Evolutionary conservation across 2,888 invertebrate species (phyloP), one percentile per base, ranked within the genome.

Genomic region (Agrochola lychnidis): DNA sequence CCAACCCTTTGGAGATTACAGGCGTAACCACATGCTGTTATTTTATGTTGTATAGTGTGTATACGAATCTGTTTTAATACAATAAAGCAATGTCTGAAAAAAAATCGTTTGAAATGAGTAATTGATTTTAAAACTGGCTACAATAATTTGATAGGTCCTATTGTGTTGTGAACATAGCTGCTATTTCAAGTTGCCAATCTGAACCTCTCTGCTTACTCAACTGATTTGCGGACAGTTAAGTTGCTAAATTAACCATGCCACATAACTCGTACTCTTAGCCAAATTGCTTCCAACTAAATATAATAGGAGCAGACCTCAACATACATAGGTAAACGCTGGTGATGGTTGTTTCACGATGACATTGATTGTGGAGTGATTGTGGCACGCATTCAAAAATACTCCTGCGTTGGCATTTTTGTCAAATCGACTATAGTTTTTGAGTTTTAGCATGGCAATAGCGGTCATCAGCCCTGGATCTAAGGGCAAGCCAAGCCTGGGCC

Each of bases 391-490:
- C 30, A 73, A 42, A 56, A 53, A 42, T 42, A 16, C 40, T 7
- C 19, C 16, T 16, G 10, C 22, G 1, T 12, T 48, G 14, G 9
- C 10, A 73, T 40, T 74, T 59, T 72, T 22, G 48, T 16, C 40
- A 74, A 73, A 73, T 73, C 45, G 25, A 25, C 22, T 56, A n/a
- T n/a, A 56, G 22, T 10, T 56, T n/a, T n/a, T 1, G 10, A 10
- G 56, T n/a, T 56, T 56, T 4, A n/a, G 10, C 56, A 56, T 56
- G 56, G 51, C 6, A 45, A 45, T 14, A 45, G n/a, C n/a, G n/a
- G n/a, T n/a, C n/a, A n/a, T n/a, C n/a, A n/a, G n/a, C n/a, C n/a
- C n/a, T n/a, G n/a, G n/a, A n/a, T n/a, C n/a, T n/a, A n/a, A n/a
- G n/a, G n/a, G n/a, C n/a, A n/a, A n/a, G n/a, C n/a, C n/a, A n/a